Base-by-base conservation (phyloP, 2,888 invertebrate species). In the Deilephila porcellus region DNA sequence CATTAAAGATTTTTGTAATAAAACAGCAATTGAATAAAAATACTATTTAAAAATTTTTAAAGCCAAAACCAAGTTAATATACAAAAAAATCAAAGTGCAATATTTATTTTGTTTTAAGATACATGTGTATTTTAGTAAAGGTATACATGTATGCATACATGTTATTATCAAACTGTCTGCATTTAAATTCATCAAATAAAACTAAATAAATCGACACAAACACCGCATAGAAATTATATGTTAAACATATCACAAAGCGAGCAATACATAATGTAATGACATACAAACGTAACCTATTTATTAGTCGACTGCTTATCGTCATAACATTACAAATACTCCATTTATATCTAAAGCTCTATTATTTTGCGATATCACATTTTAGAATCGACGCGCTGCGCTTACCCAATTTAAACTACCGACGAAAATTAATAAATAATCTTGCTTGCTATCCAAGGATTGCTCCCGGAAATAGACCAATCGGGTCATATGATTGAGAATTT, bases 171-270 rank as follows among this genome's bases (percentile, higher is more conserved):
- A 45, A 56, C n/a, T 25, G 60, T 25, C 60, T 60, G 60, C 25
- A 60, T 20, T 60, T 14, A 60, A 60, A 60, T 25, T 20, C 25
- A 17, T 14, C 11, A 62, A 29, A 62, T 62, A 62, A 62, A 62
- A 62, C 60, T 29, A 62, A 29, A 17, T 29, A 29, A 29, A 60
- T 25, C 20, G 7, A 25, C 11, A 64, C 45, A 34, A 60, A 64
- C n/a, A 45, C 64, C 52, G 17, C 45, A 20, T 64, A 45, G 45
- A 45, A 67, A 32, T 52, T 52, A 52, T 52, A 56, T 56, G 56
- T 37, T 20, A 20, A 67, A 62, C 70, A 74, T 70, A 73, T 70
- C 67, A 74, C 67, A 34, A 52, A 67, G 52, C 67, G 52, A 67
- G 67, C 67, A n/a, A 67, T 67, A 45, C 67, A 52, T 67, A n/a